phyloP scores from a whole-genome alignment of 2,888 invertebrate genomes.

The Automeris io region DNA sequence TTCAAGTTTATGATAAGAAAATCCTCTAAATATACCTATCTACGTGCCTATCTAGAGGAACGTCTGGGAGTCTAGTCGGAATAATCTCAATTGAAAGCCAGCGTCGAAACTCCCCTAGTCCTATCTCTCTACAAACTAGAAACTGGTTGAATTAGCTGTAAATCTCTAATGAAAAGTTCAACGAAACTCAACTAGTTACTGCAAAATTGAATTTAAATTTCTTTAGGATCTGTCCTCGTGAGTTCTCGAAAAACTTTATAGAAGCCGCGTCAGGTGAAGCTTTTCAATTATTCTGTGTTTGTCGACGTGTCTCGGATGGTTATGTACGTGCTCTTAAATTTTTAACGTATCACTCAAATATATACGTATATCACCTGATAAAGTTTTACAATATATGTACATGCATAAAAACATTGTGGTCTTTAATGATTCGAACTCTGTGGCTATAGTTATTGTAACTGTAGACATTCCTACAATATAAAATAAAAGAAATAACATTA shows the following conservation, averaged over 20 bases:
- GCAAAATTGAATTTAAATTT: conserved; percentile 3
- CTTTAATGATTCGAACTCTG: no score
- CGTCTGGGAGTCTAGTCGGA: background rate
- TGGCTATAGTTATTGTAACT: no score
- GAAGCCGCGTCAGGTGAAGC: background rate
- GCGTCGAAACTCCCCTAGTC: background rate
- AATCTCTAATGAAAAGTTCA: conserved; percentile 1
- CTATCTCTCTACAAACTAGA: conserved; percentile 4
- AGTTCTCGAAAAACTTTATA: conserved; percentile 1
- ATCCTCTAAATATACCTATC: no score
- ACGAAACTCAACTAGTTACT: background rate
- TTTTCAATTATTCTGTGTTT: background rate
- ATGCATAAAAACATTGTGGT: no score
- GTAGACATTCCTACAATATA: no score
- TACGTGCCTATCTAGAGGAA: no score
- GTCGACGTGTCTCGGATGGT: background rate
- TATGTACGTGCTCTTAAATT: no score
- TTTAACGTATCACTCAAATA: no score
- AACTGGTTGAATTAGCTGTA: conserved; percentile 2
- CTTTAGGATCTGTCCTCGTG: background rate
- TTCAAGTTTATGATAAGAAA: no score
- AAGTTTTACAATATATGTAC: no score
- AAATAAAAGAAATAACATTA: no score
- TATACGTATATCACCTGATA: no score
- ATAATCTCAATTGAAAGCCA: background rate